Evolutionary conservation across 1,140 invertebrate genomes (phyloP), one percentile per base, ranked within the genome.

Genomic region (Leptinotarsa undecemlineata): DNA sequence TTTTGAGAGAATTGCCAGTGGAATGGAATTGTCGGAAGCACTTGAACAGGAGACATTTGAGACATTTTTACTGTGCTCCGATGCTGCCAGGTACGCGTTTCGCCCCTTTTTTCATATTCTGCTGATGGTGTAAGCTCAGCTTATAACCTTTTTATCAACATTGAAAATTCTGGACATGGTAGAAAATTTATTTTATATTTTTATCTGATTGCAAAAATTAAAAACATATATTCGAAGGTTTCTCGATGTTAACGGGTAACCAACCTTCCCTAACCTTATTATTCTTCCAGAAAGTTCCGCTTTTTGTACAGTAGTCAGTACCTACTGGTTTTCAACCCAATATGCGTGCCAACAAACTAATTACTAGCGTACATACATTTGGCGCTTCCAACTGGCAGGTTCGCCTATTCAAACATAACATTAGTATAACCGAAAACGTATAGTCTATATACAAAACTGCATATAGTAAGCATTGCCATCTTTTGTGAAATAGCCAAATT

Each of bases 1-100:
- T 76, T 84, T 84, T 71, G 86, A 88, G 23, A 86, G 62, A 48
- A 85, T 81, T 78, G 81, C 82, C 19, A 84, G 82, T 8, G 83
- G 82, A 62, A 86, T 81, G 60, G 70, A 71, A 13, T 74, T n/a
- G 42, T 84, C 82, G 14, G 79, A 8, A 68, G 84, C 84, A 81
- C 83, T 86, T 11, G 67, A 80, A 79, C 82, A 83, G 1, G 73
- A 76, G n/a, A 83, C 81, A 68, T 83, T 76, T 47, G 83, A 85
- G 15, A 84, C 79, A 73, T 80, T 85, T 76, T 83, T 77, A 48
- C 69, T 79, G 73, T 85, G 82, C 80, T 86, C 81, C 17, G 73
- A 68, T 13, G 78, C 79, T 6, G 79, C 60, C 47, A 80, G 68
- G 77, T 66, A 84, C 79, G 67, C 78, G 73, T 78, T 80, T 81